phyloP scores from a whole-genome alignment of 2,888 invertebrate genomes.

The Theristus sp. region DNA sequence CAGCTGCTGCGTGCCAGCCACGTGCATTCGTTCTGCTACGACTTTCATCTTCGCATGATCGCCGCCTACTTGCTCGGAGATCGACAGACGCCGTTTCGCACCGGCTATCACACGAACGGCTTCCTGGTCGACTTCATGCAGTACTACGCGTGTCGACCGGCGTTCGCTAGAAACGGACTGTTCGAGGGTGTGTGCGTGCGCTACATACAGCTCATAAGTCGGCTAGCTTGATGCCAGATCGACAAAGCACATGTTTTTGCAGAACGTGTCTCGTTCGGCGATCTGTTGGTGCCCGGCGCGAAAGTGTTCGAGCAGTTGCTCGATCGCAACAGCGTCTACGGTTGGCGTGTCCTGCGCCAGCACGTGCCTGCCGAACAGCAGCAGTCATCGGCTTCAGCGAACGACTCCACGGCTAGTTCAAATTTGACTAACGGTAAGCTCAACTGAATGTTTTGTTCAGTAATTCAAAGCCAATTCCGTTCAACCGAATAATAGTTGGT shows the following conservation, averaged over 20 bases:
- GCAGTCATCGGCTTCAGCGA: no score
- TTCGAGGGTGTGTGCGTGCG: conserved; percentile 40
- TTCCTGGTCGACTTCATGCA: conserved; percentile 50
- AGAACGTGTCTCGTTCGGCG: background rate
- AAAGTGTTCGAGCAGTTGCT: background rate
- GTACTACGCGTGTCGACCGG: conserved; percentile 56
- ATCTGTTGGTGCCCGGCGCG: background rate
- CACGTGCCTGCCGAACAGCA: background rate
- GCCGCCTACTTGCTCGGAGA: conserved; percentile 22
- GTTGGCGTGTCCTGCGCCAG: background rate
- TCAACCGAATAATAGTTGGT: no score
- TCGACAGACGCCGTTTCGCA: background rate
- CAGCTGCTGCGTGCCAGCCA: conserved; percentile 11
- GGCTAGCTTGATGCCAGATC: no score
- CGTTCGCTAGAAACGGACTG: conserved; percentile 52
- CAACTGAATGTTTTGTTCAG: no score
- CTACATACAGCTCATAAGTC: no score
- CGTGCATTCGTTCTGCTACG: conserved; percentile 26
- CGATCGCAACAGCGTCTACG: background rate
- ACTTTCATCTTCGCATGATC: conserved; percentile 20
- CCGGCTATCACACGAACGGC: conserved; percentile 46
- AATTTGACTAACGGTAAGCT: no score
- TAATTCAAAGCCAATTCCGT: no score
- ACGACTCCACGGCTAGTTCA: no score
- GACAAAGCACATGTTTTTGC: background rate